Base-by-base conservation (phyloP, 2,797 vertebrate species). In the Pteropus rufus region DNA sequence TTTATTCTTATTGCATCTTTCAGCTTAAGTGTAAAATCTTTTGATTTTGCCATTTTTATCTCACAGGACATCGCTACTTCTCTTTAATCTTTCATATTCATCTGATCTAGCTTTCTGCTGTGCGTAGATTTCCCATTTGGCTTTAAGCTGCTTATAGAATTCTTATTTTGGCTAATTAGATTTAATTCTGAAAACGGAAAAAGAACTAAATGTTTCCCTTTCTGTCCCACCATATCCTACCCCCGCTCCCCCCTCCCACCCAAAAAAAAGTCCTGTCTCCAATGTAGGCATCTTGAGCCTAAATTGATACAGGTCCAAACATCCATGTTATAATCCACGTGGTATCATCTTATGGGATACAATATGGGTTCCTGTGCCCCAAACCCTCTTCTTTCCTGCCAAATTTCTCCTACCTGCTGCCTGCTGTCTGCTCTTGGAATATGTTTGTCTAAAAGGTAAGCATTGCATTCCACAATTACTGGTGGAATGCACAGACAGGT, bases 111-210 rank as follows among this genome's bases (percentile, higher is more conserved):
- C 52, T 93, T 96, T 97, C 93, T 34, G 79, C 67, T 89, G 77
- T 79, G 84, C 8, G 0, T 90, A 83, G 85, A 96, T 95, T 97
- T 97, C 96, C 94, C 96, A 95, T 97, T 97, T 97, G 97, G 91
- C 81, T 97, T 96, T 97, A 97, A 97, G 92, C 95, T 97, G 97
- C 95, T 95, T 97, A 94, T 46, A 85, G 95, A 92, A 96, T 97
- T 96, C 88, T 96, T 95, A 97, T 97, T 97, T 97, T 91, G 85
- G 90, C 92, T 98, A 98, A 97, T 97, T 98, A 96, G 81, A 91
- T 91, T 96, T 98, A 92, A 97, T 97, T 98, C 85, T 86, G 64
- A 92, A 91, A 97, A 95, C 95, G 67, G 69, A 96, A 84, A 88
- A 96, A 92, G 65, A n/a, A 95, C 88, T 93, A 94, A 88, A 93